Base-by-base conservation (phyloP, 1,140 invertebrate species). In the Andrena cerasifolii region DNA sequence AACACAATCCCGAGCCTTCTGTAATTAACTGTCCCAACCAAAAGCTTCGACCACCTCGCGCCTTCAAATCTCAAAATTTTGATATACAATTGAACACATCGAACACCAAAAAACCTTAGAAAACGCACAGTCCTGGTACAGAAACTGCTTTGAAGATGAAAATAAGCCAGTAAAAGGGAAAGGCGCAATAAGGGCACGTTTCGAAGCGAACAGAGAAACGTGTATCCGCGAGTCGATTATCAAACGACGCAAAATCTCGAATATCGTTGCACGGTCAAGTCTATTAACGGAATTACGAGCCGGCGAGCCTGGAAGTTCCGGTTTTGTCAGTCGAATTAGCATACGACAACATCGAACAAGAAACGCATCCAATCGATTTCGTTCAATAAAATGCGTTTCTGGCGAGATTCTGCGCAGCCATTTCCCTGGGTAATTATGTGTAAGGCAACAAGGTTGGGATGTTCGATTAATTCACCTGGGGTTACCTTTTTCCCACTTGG, bases 271-370 rank as follows among this genome's bases (percentile, higher is more conserved):
- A 51, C 53, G 24, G 45, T 61, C 74, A 59, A 51, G 66, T 24
- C 45, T 61, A 53, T 51, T 76, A 68, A 59, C 33, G 18, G 70
- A 51, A 36, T 61, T 18, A 18, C 2, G 18, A 12, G 14, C 18
- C 7, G 14, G 21, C 18, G 1, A 31, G 59, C 31, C 40, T 49
- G 8, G 18, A 53, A 47, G 53, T 67, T 81, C 79, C 54, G 56
- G 49, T 83, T 68, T 26, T 62, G 47, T n/a, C 6, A 36, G 45
- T 1, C 18, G 26, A 36, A 83, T 82, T 83, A 83, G 45, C 67
- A 78, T 78, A 56, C 10, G 62, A 53, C 47, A 45, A 53, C n/a
- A 53, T 6, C 61, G 36, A 24, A 21, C 4, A 21, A 36, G 63
- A 61, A 74, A 47, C 43, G 4, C n/a, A 12, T 31, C 36, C 58